Base-by-base conservation (phyloP, 2,888 invertebrate species). In the Cryptocheilus praepositus region DNA sequence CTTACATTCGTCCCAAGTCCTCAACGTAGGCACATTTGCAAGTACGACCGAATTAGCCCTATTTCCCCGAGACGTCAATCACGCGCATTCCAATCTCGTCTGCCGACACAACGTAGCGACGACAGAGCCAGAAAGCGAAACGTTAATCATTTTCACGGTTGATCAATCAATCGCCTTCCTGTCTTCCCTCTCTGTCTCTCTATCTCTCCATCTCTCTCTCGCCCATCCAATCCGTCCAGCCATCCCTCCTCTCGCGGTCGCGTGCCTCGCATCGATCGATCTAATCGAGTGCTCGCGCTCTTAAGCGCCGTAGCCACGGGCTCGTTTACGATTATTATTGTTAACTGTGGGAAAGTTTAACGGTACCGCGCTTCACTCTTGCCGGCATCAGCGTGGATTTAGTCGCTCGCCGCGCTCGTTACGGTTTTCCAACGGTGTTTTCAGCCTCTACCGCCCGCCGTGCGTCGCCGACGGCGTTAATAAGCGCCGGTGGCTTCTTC, bases 271-370 rank as follows among this genome's bases (percentile, higher is more conserved):
- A 36, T 36, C 36, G 36, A 36, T 36, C 36, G 36, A 36, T 36
- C 11, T 36, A 36, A 25, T 53, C n/a, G 28, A 25, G 28, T 53
- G 3, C 7, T 36, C 8, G 13, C 13, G 16, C 49, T 2, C 49
- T 36, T 57, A 13, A 15, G n/a, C 36, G 25, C 16, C 18, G 13
- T 16, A n/a, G 0, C 2, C 11, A 18, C 45, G 25, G 21, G 21
- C 49, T 25, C 22, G 36, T 13, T 58, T 58, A 28, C 22, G 51
- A 49, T 64, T 52, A 28, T 36, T 18, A 76, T 73, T 70, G 70
- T 63, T 70, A 71, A 70, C 71, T 64, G 73, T 73, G 75, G 71
- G 71, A 77, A 73, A 73, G 70, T 72, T 71, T 75, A 74, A 73
- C 74, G 73, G 70, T 59, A 73, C 51, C 57, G 22, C 25, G 18